Evolutionary conservation across 2,797 vertebrate genomes (phyloP).

Genomic region (Melanotaenia nigrans): DNA sequence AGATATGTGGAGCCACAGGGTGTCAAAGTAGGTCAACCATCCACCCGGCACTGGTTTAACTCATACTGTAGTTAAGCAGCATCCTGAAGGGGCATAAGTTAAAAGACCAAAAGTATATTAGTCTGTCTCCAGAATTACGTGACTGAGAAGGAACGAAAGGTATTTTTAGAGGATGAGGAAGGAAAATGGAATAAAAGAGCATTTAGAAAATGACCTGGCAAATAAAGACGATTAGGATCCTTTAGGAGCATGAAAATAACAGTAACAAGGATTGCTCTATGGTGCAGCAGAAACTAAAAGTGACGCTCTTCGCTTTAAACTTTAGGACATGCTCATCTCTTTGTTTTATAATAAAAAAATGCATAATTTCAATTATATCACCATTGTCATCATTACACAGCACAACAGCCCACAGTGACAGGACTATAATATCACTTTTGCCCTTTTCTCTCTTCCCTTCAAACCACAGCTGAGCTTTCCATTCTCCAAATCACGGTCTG

Average conservation of each 20-base stretch:
- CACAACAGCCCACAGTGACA: conserved; percentile 8
- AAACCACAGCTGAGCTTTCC: not conserved
- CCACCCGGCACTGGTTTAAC: conserved; percentile 22
- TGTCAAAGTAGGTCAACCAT: conserved; percentile 30
- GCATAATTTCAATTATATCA: conserved; percentile 11
- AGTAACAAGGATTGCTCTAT: conserved; percentile 2
- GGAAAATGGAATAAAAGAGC: too few species aligned
- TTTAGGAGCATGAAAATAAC: not conserved
- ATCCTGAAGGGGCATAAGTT: conserved; percentile 13
- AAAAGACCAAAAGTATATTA: conserved; percentile 20
- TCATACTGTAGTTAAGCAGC: conserved; percentile 18
- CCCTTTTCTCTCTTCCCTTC: not conserved
- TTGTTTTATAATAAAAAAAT: conserved; percentile 14
- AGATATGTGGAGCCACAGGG: conserved; percentile 31
- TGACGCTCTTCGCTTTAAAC: not conserved
- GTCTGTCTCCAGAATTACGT: not conserved
- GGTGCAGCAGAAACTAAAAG: conserved; percentile 4
- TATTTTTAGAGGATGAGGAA: conserved; percentile 9
- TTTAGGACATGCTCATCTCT: not conserved
- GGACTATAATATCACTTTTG: not conserved
- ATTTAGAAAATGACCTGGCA: not conserved
- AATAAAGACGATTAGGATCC: not conserved
- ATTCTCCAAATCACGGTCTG: conserved; percentile 42
- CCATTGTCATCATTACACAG: conserved; percentile 8
- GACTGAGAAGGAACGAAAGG: not conserved